Evolutionary conservation across 2,888 invertebrate species (phyloP).

Genomic region (Neria commutata): DNA sequence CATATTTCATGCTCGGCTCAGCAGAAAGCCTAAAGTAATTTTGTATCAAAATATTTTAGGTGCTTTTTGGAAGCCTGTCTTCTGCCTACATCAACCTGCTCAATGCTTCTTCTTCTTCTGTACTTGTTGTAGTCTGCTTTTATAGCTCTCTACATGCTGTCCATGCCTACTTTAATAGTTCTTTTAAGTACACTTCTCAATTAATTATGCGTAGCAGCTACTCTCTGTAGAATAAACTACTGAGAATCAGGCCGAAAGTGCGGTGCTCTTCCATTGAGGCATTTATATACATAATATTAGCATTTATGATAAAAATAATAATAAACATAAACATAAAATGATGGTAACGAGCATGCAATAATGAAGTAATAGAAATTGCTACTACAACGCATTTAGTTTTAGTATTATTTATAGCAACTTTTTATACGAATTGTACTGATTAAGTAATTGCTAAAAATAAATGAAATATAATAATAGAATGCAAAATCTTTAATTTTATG

Average conservation of each 20-base stretch:
- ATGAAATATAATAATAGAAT: constrained; percentile 35
- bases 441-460: constrained; percentile 53
- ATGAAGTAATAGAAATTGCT: no score
- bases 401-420: constrained; percentile 38
- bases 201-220: not conserved
- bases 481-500: not conserved
- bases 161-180: no score
- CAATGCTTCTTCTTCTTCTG: not conserved
- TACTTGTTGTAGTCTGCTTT: no score
- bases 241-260: constrained; percentile 18
- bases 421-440: constrained; percentile 57
- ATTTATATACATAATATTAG: constrained; percentile 5
- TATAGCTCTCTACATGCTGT: no score
- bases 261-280: constrained; percentile 24
- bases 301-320: constrained; percentile 2
- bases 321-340: constrained; percentile 1
- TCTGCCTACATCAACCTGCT: constrained; percentile 12
- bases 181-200: not conserved
- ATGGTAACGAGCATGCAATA: not conserved
- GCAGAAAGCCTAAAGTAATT: constrained; percentile 45
- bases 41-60: constrained; percentile 57
- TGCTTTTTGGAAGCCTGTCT: constrained; percentile 36
- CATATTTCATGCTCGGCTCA: constrained; percentile 32
- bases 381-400: no score
- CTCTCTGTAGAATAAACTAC: not conserved